A percentile compares a stretch with the other conserved stretches of the same genome.
These are phyloP conservation scores for Bolborhynchus lineola DNA, from an alignment of 2,113 vertebrate species.

Conservation along the genomic window DNA sequence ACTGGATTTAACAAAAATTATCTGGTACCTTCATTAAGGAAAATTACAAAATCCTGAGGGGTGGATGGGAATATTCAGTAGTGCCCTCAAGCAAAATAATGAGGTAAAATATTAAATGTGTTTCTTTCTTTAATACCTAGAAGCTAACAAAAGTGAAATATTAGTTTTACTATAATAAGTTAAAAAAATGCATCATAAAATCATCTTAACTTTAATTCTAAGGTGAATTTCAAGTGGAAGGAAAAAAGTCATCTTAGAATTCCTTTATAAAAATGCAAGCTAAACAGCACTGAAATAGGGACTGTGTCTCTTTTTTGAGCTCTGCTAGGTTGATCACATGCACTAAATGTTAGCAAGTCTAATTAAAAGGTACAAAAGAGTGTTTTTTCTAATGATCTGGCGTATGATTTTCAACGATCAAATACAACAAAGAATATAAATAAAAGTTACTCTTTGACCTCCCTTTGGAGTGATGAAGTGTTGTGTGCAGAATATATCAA, in stretches of 20 bases:
- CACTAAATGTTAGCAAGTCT: slow-evolving; percentile 11
- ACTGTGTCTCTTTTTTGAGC: background rate
- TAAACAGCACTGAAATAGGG: background rate
- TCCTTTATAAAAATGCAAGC: background rate
- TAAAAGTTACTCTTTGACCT: slow-evolving; percentile 73
- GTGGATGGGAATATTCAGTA: background rate
- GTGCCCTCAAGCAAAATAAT: background rate
- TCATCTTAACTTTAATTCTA: background rate
- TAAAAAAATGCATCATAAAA: background rate
- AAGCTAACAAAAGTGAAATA: background rate
- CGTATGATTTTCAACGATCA: slow-evolving; percentile 25
- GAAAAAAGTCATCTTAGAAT: background rate
- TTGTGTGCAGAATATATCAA: slow-evolving; percentile 72
- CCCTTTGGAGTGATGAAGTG: slow-evolving; percentile 39
- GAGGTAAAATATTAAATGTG: background rate
- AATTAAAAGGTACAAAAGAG: slow-evolving; percentile 52
- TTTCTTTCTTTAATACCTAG: background rate
- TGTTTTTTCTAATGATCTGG: slow-evolving; percentile 45
- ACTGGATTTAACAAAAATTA: background rate
- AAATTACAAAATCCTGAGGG: background rate
- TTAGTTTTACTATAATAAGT: background rate
- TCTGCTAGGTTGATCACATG: background rate
- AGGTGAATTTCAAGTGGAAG: background rate
- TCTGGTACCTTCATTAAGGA: background rate
- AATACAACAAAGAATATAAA: slow-evolving; percentile 65